Evolutionary conservation across 2,888 invertebrate genomes (phyloP).

Genomic region (Caenorhabditis afra): DNA sequence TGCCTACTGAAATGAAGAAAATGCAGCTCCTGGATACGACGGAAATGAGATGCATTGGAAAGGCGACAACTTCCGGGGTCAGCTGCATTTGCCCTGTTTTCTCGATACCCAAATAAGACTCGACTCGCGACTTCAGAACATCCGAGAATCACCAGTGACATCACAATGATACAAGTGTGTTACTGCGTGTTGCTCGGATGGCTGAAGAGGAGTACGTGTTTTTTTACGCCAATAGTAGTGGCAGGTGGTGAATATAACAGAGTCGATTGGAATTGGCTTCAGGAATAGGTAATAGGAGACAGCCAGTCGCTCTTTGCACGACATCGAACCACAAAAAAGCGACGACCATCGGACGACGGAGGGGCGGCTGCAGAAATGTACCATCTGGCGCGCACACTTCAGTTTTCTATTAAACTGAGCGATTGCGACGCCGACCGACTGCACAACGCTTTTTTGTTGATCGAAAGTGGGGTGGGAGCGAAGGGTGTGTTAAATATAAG

Average conservation of each 20-base stretch:
- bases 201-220: background rate
- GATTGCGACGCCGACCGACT: background rate
- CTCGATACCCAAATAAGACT: constrained; percentile 1
- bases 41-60: constrained; percentile 51
- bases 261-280: no score
- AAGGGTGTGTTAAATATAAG: background rate
- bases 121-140: constrained; percentile 17
- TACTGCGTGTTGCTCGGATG: constrained; percentile 31
- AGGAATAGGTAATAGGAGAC: no score
- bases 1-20: constrained; percentile 22
- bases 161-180: constrained; percentile 2
- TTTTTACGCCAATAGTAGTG: no score
- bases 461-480: no score
- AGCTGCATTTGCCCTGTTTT: background rate
- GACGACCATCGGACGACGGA: background rate
- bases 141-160: constrained; percentile 45
- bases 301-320: background rate
- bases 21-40: constrained; percentile 4
- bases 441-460: background rate
- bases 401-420: constrained; percentile 17
- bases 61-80: background rate
- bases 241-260: no score
- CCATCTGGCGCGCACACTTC: constrained; percentile 25
- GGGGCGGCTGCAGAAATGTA: background rate
- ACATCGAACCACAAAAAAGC: background rate